Conservation (phyloP, 2,797 vertebrate genomes). For the Buphagus erythrorhynchus region DNA sequence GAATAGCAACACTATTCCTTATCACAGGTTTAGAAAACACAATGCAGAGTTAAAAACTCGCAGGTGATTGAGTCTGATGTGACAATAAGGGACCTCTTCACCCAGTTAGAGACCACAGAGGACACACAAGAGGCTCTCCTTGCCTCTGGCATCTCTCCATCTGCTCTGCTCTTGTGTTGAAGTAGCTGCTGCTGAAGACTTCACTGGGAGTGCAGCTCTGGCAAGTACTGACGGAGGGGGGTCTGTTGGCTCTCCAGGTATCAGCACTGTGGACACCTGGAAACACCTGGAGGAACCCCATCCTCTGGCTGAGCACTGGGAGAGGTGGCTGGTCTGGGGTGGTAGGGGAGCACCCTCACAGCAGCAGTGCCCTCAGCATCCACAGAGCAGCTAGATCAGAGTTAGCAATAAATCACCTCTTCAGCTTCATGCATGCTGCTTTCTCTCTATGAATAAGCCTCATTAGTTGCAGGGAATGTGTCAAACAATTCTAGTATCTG, state of each 20-base stretch:
- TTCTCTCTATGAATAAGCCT: neutral
- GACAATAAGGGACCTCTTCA: neutral
- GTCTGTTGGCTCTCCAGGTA: neutral
- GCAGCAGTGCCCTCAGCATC: accelerated
- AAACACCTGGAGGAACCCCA: neutral
- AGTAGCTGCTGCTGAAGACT: neutral
- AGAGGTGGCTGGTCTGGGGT: neutral
- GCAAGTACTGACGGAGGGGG: neutral
- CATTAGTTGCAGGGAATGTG: neutral
- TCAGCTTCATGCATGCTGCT: neutral
- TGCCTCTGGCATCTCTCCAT: neutral
- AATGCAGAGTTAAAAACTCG: neutral
- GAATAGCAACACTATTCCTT: neutral
- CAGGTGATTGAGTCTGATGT: neutral
- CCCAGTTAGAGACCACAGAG: neutral
- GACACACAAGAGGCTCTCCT: neutral
- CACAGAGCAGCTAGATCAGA: too few relatives aligned
- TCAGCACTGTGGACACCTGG: neutral
- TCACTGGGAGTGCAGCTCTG: neutral
- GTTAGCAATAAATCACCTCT: neutral
- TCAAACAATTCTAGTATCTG: neutral
- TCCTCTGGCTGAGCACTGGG: neutral
- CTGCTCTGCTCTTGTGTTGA: neutral
- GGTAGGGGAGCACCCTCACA: neutral
- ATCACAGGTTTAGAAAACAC: neutral